phyloP scores from a whole-genome alignment of 2,113 vertebrate species.

The Bombycilla garrulus region DNA sequence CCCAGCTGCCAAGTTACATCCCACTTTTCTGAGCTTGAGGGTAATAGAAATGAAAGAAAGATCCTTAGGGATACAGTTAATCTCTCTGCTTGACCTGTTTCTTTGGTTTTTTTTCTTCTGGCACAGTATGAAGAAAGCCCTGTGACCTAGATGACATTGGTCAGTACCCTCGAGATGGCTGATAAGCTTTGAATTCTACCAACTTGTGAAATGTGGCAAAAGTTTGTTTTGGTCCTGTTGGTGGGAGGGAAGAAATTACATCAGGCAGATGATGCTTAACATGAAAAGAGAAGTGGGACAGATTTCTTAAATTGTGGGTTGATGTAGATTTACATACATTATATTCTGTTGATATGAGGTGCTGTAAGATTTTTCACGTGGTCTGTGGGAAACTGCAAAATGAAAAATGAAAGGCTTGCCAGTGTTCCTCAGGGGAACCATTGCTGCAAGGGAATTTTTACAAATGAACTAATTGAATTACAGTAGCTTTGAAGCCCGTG shows the following conservation, averaged over 20 bases:
- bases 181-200: not conserved
- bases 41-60: not conserved
- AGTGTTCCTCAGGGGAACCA: not conserved
- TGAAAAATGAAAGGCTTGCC: not conserved
- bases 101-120: not conserved
- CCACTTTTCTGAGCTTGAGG: not conserved
- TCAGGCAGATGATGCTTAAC: not conserved
- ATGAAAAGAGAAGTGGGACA: conserved; percentile 1
- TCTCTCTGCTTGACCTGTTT: not conserved
- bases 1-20: not conserved
- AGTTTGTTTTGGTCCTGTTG: not conserved
- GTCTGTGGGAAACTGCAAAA: not conserved
- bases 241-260: conserved; percentile 23
- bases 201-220: not conserved
- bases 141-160: not conserved
- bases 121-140: not conserved
- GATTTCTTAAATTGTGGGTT: not conserved
- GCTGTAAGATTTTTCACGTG: not conserved
- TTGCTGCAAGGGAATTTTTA: not conserved
- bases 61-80: not conserved
- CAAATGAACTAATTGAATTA: not conserved
- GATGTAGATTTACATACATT: not conserved
- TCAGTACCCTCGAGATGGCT: not conserved
- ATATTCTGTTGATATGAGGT: not conserved
- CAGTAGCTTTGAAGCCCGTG: not conserved